Percentiles rank a stretch among this genome's conserved stretches.
Conservation (phyloP, 2,888 invertebrate species). For the Tachina fera region DNA sequence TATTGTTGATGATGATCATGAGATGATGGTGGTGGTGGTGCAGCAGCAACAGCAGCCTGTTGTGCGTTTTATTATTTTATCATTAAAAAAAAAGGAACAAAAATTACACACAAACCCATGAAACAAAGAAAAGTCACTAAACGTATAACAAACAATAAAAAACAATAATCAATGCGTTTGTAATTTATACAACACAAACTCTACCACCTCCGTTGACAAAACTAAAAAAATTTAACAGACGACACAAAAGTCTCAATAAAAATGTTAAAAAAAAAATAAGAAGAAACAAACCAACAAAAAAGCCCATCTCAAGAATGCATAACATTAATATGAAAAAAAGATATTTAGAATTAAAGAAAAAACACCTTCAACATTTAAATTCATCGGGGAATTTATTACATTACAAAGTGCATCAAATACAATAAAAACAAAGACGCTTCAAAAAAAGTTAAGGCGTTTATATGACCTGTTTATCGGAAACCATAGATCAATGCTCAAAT, state of each 20-base stretch:
- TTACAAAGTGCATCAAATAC: slow-evolving; percentile 50
- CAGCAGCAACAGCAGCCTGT: slow-evolving; percentile 77
- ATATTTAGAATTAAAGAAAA: background rate
- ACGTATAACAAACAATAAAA: slow-evolving; percentile 55
- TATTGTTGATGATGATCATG: slow-evolving; percentile 72
- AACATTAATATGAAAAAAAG: slow-evolving; percentile 23
- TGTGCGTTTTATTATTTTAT: slow-evolving; percentile 79
- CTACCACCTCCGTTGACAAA: slow-evolving; percentile 58
- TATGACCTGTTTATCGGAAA: slow-evolving; percentile 71
- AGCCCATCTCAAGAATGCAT: slow-evolving; percentile 21
- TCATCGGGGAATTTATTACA: slow-evolving; percentile 61
- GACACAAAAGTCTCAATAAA: slow-evolving; percentile 37
- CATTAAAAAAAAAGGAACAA: slow-evolving; percentile 50
- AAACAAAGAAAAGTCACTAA: slow-evolving; percentile 55
- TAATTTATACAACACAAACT: slow-evolving; percentile 77
- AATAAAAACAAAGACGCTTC: slow-evolving; percentile 45
- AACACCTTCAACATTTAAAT: slow-evolving; percentile 60
- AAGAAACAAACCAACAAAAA: slow-evolving; percentile 14
- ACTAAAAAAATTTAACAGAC: slow-evolving; percentile 19
- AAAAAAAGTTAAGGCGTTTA: slow-evolving; percentile 50
- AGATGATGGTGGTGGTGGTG: slow-evolving; percentile 71
- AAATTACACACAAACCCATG: slow-evolving; percentile 9
- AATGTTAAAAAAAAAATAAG: too few species aligned
- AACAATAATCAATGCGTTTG: slow-evolving; percentile 73
- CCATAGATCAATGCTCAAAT: slow-evolving; percentile 73